A percentile compares a stretch with the other conserved stretches of the same genome.
These are phyloP conservation scores for Chloropsis hardwickii DNA, from an alignment of 2,113 vertebrate genomes.

Conservation along the genomic window DNA sequence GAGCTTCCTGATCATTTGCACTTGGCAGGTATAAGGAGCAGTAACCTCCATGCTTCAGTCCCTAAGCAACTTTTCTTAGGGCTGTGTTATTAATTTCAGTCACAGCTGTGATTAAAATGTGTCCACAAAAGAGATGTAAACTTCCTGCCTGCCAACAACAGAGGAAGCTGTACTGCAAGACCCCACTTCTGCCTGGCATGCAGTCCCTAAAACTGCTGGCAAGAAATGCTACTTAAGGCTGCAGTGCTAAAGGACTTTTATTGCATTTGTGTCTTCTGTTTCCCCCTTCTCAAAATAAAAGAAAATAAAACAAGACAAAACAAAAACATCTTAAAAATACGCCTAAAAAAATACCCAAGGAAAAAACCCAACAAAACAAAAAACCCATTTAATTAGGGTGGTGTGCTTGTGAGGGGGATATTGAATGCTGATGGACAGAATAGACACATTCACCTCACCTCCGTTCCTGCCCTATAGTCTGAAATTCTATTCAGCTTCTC, in stretches of 20 bases:
- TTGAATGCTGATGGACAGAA: neutral
- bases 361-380: neutral
- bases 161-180: neutral
- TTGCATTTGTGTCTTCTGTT: neutral
- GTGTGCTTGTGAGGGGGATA: neutral
- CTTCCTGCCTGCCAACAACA: neutral
- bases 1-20: neutral
- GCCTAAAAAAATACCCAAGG: neutral
- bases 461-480: neutral
- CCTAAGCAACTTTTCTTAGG: neutral
- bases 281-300: neutral
- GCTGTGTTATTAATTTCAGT: neutral
- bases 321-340: neutral
- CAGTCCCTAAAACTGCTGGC: neutral
- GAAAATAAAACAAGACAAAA: fast-evolving
- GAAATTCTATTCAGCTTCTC: neutral
- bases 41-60: neutral
- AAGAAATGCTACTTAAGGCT: neutral
- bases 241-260: neutral
- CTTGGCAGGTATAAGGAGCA: neutral
- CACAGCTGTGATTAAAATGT: neutral
- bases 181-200: neutral
- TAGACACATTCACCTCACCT: neutral
- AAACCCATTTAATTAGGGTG: neutral
- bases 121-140: neutral